Evolutionary conservation across 2,797 vertebrate species (phyloP), one percentile per base, ranked within the genome.

Genomic region (Chrosomus eos): DNA sequence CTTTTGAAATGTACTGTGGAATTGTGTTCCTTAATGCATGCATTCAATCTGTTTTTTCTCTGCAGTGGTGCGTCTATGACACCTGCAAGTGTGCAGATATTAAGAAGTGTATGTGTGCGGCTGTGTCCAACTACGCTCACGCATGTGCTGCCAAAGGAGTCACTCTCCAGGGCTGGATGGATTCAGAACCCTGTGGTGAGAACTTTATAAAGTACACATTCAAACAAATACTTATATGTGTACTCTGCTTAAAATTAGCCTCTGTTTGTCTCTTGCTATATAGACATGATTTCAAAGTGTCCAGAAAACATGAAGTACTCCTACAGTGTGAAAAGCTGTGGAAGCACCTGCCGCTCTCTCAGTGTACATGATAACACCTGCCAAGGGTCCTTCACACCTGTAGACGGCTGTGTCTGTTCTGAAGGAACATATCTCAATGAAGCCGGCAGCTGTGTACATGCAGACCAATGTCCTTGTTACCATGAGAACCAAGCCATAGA

Each of bases 381-480:
- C 76, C 58, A 86, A 48, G 68, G 94, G 28, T 23, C 77, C 0
- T 92, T 92, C 0, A 87, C 89, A 1, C 91, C 92, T 0, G 83
- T 96, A 82, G 97, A 97, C 79, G 97, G 97, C 82, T 98, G 97
- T 28, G 91, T 91, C 70, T 97, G 97, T 92, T 91, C 92, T 3
- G 31, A 94, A 13, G 95, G 93, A 73, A 95, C 93, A 2, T 97
- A 94, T 88, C 89, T 96, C 1, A 93, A 94, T 7, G 93, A 96
- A 0, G 88, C 91, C 26, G 91, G 90, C 21, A 0, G 86, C 8
- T 98, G 97, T 90, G 96, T 97, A 16, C 8, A 82, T 40, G 90
- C 92, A 36, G 90, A 90, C 16, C 80, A 93, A 6, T 97, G 97
- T 85, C 89, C 93, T 51, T 98, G 97, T 89, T 89, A 96, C 60